A percentile compares a stretch with the other conserved stretches of the same genome.
These are phyloP conservation scores for Sarcophaga rosellei DNA, from an alignment of 2,888 invertebrate species.

Conservation along the genomic window DNA sequence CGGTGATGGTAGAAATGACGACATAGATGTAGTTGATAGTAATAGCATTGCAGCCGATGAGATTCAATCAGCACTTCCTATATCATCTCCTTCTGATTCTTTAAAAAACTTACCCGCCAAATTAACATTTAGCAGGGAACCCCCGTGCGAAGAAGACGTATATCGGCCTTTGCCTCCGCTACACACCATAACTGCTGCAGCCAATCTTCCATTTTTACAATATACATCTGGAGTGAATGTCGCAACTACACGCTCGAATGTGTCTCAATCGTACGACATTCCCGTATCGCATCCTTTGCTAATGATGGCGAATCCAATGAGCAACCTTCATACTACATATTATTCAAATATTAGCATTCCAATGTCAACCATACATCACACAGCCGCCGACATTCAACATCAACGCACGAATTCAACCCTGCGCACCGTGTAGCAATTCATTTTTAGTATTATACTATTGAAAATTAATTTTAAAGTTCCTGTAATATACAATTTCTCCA, in stretches of 20 bases:
- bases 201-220: conserved; percentile 79
- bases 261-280: conserved; percentile 75
- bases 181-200: conserved; percentile 77
- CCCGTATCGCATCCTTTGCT: conserved; percentile 79
- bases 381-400: conserved; percentile 67
- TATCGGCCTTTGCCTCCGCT: conserved; percentile 77
- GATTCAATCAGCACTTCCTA: neutral
- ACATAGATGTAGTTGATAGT: conserved; percentile 74
- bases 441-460: conserved; percentile 1
- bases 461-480: neutral
- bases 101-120: neutral
- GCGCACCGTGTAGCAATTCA: conserved; percentile 71
- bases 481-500: neutral
- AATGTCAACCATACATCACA: conserved; percentile 72
- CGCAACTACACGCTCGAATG: conserved; percentile 56
- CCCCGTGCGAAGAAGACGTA: conserved; percentile 52
- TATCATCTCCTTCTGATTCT: neutral
- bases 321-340: conserved; percentile 77
- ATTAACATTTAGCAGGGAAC: neutral
- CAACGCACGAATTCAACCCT: conserved; percentile 77
- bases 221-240: conserved; percentile 73
- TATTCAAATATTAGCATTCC: conserved; percentile 75
- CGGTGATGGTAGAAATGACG: conserved; percentile 73
- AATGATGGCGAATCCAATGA: conserved; percentile 78
- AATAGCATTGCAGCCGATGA: conserved; percentile 57